Base-by-base conservation (phyloP, 2,797 vertebrate genomes). In the Sebastes trivittatus region DNA sequence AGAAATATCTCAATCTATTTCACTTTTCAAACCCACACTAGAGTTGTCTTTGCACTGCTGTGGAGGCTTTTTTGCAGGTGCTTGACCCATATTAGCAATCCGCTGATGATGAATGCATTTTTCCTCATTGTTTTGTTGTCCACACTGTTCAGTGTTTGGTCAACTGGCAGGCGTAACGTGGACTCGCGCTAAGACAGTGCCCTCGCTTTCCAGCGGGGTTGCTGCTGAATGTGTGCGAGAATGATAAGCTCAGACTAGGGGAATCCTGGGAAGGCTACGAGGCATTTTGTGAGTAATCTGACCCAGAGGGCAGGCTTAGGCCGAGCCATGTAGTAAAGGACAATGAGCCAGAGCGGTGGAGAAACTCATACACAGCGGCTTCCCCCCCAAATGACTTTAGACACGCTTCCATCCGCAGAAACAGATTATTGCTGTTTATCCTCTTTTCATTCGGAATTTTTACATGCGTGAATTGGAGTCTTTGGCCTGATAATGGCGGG, bases 391-490 rank as follows among this genome's bases (percentile, higher is more conserved):
- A 95, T 92, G 91, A 94, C 89, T 94, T 95, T 94, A 94, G 93
- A 91, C 90, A 94, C 91, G 92, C 93, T 94, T 84, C 88, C 72
- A 78, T 93, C 90, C 92, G 64, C 89, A 87, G 82, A 90, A 93
- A 92, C 88, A 93, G 93, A 95, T 95, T 95, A 94, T 82, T 92
- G 88, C 90, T 89, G 90, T 93, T 93, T 89, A 94, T 94, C 93
- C 90, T 87, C 88, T 92, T 94, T 93, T 91, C 89, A 92, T 90
- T 92, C 71, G 1, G 78, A 89, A 72, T 89, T 91, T 93, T 80
- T 89, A 89, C 88, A 92, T 90, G 84, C 89, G 90, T 89, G 91
- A 92, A 93, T 88, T 87, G 87, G 81, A 85, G 84, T 86, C 89
- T 86, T 77, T 69, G 82, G 87, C 85, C 89, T 87, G 88, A 94